Percentiles rank a stretch among this genome's conserved stretches.
These are phyloP conservation scores for Eolophus roseicapilla DNA, from an alignment of 2,113 vertebrate species.

Conservation along the genomic window DNA sequence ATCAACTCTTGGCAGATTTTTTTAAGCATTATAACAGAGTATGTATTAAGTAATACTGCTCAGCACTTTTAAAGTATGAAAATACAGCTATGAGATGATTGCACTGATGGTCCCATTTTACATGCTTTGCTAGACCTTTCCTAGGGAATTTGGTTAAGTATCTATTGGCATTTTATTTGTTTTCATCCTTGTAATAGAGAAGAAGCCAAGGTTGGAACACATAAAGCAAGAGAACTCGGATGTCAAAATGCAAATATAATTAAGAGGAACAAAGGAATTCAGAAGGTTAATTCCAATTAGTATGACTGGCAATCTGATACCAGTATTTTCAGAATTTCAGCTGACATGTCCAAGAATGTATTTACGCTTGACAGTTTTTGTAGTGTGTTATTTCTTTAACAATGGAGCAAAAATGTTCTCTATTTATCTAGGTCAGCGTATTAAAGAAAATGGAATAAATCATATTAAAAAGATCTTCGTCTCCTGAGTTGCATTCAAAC, in stretches of 20 bases:
- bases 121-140: neutral
- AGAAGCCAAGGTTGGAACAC: neutral
- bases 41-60: neutral
- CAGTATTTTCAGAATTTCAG: slow-evolving; percentile 37
- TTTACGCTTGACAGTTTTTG: neutral
- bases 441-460: slow-evolving; percentile 41
- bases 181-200: neutral
- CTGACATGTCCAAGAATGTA: neutral
- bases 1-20: neutral
- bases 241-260: slow-evolving; percentile 19
- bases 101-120: neutral
- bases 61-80: neutral
- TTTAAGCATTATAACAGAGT: neutral
- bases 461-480: neutral
- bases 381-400: slow-evolving; percentile 16
- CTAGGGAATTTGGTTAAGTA: neutral
- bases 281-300: slow-evolving; percentile 31
- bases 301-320: neutral
- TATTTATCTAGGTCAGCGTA: slow-evolving; percentile 17
- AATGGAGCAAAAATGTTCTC: neutral
- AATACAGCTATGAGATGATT: neutral
- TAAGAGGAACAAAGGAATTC: slow-evolving; percentile 1
- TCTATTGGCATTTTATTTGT: neutral
- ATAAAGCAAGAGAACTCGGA: neutral
- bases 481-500: neutral